Evolutionary conservation across 2,113 vertebrate genomes (phyloP).

Genomic region (Fregetta grallaria): DNA sequence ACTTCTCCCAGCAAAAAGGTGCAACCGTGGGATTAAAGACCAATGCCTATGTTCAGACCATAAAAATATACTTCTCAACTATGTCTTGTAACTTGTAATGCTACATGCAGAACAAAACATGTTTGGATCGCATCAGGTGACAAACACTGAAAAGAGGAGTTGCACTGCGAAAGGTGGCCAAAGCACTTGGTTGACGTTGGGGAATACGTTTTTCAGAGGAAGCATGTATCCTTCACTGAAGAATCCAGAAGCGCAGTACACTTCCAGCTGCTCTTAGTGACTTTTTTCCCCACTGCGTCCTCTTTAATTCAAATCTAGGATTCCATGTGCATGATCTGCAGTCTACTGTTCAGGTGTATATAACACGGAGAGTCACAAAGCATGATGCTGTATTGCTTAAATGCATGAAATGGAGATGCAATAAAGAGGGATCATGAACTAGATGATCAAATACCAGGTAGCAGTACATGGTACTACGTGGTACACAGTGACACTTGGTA

Average conservation of each 20-base stretch:
- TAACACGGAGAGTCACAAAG: not conserved
- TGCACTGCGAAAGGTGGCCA: not conserved
- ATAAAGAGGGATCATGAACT: not conserved
- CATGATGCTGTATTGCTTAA: not conserved
- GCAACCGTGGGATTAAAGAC: not conserved
- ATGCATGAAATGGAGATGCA: not conserved
- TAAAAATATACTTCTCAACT: not conserved
- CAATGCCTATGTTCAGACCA: not conserved
- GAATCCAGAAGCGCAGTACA: not conserved
- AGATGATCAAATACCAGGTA: accelerated
- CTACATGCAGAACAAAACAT: accelerated
- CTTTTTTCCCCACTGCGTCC: too few relatives aligned
- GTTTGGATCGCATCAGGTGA: not conserved
- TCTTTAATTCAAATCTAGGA: not conserved
- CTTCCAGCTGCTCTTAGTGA: not conserved
- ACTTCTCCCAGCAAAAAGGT: not conserved
- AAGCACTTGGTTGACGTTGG: not conserved
- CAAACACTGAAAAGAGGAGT: not conserved
- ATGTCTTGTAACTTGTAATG: not conserved
- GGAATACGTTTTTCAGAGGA: not conserved
- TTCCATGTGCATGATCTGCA: not conserved
- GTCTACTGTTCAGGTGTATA: not conserved
- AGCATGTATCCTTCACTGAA: not conserved
- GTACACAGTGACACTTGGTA: not conserved
- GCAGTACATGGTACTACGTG: not conserved